A percentile compares a stretch with the other conserved stretches of the same genome.
Evolutionary conservation across 2,888 invertebrate species (phyloP).

Genomic region (Tetranychus truncatus): DNA sequence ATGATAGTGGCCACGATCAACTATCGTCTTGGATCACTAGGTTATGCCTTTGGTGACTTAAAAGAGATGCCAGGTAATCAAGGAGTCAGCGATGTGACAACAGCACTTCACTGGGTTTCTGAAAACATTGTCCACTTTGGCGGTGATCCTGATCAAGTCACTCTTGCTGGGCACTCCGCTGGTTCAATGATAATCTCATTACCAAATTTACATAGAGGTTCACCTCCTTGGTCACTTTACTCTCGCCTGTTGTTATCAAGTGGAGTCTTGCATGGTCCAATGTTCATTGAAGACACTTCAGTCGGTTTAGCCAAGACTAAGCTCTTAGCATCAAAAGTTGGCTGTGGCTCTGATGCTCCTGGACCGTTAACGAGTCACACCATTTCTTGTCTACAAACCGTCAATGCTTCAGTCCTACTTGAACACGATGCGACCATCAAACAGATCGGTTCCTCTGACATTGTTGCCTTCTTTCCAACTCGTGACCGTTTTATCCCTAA

Average conservation of each 20-base stretch:
- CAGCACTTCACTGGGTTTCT: neutral
- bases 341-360: neutral
- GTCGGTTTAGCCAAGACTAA: neutral
- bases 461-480: neutral
- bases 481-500: too few species aligned
- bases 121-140: neutral
- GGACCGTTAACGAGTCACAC: neutral
- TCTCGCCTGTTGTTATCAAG: neutral
- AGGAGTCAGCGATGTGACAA: neutral
- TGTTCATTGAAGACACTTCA: neutral
- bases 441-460: neutral
- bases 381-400: neutral
- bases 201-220: neutral
- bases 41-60: neutral
- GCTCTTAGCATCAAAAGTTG: neutral
- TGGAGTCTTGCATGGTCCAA: neutral
- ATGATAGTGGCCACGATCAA: neutral
- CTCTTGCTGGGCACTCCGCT: neutral
- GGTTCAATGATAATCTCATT: neutral
- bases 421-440: neutral
- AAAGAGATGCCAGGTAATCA: neutral
- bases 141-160: neutral
- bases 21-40: neutral
- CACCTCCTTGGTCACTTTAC: neutral
- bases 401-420: neutral